Evolutionary conservation across 2,888 invertebrate species (phyloP).

Genomic region (Andrena chrysosceles): DNA sequence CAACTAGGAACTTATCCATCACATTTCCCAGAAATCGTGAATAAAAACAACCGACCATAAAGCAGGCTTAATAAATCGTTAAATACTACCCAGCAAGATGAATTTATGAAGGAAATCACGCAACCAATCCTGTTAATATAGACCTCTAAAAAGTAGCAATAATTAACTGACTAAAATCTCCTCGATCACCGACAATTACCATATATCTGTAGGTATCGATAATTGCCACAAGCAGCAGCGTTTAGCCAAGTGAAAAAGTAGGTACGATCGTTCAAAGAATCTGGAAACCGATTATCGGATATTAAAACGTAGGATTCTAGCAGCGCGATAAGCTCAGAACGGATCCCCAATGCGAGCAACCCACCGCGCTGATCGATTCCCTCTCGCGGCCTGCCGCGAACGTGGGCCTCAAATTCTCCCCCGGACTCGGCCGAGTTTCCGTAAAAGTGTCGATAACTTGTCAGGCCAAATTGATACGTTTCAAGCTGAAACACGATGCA

Average conservation of each 20-base stretch:
- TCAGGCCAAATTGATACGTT: slow-evolving; percentile 44
- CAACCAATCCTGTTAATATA: background rate
- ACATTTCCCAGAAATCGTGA: background rate
- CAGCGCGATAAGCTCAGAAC: too few species aligned
- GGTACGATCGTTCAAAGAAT: too few species aligned
- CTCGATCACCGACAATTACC: background rate
- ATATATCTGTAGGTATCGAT: background rate
- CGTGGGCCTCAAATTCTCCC: background rate
- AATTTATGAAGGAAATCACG: background rate
- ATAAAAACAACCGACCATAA: background rate
- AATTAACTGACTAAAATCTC: background rate
- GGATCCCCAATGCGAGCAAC: background rate
- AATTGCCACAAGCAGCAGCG: too few species aligned
- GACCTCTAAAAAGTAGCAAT: background rate
- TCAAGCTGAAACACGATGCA: slow-evolving; percentile 19
- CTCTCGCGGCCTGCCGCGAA: background rate
- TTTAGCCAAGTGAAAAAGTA: too few species aligned
- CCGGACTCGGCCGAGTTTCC: background rate
- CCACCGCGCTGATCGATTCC: background rate
- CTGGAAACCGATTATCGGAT: too few species aligned
- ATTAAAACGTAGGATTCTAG: too few species aligned
- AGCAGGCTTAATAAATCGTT: background rate
- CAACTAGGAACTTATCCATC: background rate
- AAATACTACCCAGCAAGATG: background rate
- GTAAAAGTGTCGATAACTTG: slow-evolving; percentile 44